Conservation (phyloP, 2,113 vertebrate genomes). For the Ammospiza nelsoni region DNA sequence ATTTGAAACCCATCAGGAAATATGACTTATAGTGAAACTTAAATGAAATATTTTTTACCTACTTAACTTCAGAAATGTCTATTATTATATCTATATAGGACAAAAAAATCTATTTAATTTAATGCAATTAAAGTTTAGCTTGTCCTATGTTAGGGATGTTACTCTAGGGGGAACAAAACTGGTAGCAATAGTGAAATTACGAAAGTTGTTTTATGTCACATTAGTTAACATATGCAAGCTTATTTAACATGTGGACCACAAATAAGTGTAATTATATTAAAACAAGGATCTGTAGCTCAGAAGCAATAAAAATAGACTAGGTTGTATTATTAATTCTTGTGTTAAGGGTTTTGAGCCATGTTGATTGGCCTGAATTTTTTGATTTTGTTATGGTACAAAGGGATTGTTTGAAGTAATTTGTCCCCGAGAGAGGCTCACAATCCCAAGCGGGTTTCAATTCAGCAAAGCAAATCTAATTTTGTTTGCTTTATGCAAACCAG, state of each 20-base stretch:
- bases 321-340: slow-evolving; percentile 99
- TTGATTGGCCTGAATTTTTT: slow-evolving; percentile 97
- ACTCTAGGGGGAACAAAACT: slow-evolving; percentile 75
- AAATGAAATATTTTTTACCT: slow-evolving; percentile 58
- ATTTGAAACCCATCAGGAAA: slow-evolving; percentile 17
- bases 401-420: slow-evolving; percentile 99
- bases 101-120: slow-evolving; percentile 68
- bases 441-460: slow-evolving; percentile 99
- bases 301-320: slow-evolving; percentile 89
- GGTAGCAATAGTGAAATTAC: slow-evolving; percentile 77
- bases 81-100: slow-evolving; percentile 59
- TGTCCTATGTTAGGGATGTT: slow-evolving; percentile 69
- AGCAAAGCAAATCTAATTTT: slow-evolving; percentile 99
- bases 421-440: slow-evolving; percentile 98
- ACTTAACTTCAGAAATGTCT: slow-evolving; percentile 59
- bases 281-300: slow-evolving; percentile 83
- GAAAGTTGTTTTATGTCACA: slow-evolving; percentile 81
- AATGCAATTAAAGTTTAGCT: slow-evolving; percentile 75
- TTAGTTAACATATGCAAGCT: slow-evolving; percentile 84
- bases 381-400: slow-evolving; percentile 99
- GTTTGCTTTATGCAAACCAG: slow-evolving; percentile 99
- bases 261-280: slow-evolving; percentile 86
- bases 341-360: slow-evolving; percentile 95
- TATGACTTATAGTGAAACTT: slow-evolving; percentile 5
- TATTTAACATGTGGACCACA: slow-evolving; percentile 85